Base-by-base conservation (phyloP, 1,140 invertebrate species). In the Brachystomella parvula region DNA sequence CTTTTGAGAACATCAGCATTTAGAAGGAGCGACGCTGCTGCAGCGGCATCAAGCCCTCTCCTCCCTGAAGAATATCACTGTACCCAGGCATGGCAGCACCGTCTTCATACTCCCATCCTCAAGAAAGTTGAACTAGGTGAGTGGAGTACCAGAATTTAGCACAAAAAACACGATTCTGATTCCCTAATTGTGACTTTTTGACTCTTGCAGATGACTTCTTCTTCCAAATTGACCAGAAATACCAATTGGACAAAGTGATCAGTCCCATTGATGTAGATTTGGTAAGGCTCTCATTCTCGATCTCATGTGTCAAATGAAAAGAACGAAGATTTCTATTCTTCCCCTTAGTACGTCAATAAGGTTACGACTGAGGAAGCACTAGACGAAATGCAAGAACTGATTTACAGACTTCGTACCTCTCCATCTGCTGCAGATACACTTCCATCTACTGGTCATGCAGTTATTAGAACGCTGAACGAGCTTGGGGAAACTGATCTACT, bases 371-470 rank as follows among this genome's bases (percentile, higher is more conserved):
- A 70, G 3, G 65, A 77, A 0, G 74, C 78, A 29, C 67, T 84
- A 2, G 84, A 89, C 19, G 88, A 91, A 79, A 71, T 90, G 1
- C 79, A 86, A 61, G 83, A 85, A 74, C 73, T 90, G 19, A 67
- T 89, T 2, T 80, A 86, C 71, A 87, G 85, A 76, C 79, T 93
- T 21, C 77, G 92, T 69, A 76, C 85, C 61, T 86, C 85, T 17
- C 79, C 83, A 39, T 84, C 87, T 74, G 84, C 89, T 1, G 76
- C 79, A 0, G 84, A 86, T 69, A 85, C 83, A 0, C 77, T 91
- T 19, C 83, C 86, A 9, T 94, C 92, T 0, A 94, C 91, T 3
- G 82, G 84, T 74, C 88, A 94, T 79, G 90, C 90, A 28, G 82
- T 89, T 33, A 81, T 92, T 44, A 78, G 89, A 70, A 81, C 82